Evolutionary conservation across 1,140 invertebrate species (phyloP).

Genomic region (Saccostrea glomerata): DNA sequence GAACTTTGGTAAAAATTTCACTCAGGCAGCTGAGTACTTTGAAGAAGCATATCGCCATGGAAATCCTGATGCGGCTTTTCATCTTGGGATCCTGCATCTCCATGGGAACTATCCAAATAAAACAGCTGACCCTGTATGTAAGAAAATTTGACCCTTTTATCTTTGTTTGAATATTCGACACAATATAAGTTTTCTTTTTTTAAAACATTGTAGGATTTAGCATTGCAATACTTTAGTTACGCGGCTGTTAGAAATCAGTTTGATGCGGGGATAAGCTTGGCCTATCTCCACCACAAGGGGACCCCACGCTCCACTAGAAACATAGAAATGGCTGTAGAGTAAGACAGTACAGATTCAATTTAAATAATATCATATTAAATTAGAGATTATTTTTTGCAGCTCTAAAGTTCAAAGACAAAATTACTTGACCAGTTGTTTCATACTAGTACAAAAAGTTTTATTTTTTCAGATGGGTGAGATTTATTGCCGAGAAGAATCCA

Average conservation of each 20-base stretch:
- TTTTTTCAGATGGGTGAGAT: slow-evolving; percentile 71
- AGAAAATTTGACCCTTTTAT: neutral
- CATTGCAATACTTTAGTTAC: slow-evolving; percentile 62
- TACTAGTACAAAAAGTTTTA: neutral
- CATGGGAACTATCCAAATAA: slow-evolving; percentile 65
- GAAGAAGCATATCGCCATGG: slow-evolving; percentile 64
- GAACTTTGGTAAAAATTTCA: slow-evolving; percentile 65
- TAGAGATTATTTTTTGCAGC: too few relatives aligned
- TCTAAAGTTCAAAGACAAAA: too few relatives aligned
- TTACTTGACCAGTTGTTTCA: neutral
- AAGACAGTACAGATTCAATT: slow-evolving; percentile 38
- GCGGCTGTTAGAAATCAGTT: slow-evolving; percentile 68
- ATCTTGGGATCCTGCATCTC: slow-evolving; percentile 70
- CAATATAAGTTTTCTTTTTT: neutral
- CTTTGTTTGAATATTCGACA: neutral
- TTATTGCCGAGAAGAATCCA: slow-evolving; percentile 73
- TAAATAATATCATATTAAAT: too few relatives aligned
- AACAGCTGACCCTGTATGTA: slow-evolving; percentile 64
- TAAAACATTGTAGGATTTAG: slow-evolving; percentile 61
- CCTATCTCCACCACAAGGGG: slow-evolving; percentile 68
- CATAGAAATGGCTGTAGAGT: slow-evolving; percentile 64
- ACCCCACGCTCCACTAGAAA: slow-evolving; percentile 54
- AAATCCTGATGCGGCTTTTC: slow-evolving; percentile 70
- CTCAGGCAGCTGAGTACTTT: slow-evolving; percentile 67
- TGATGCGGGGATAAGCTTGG: slow-evolving; percentile 67